Base-by-base conservation (phyloP, 2,113 vertebrate genomes). In the Sinocyclocheilus maitianheensis region DNA sequence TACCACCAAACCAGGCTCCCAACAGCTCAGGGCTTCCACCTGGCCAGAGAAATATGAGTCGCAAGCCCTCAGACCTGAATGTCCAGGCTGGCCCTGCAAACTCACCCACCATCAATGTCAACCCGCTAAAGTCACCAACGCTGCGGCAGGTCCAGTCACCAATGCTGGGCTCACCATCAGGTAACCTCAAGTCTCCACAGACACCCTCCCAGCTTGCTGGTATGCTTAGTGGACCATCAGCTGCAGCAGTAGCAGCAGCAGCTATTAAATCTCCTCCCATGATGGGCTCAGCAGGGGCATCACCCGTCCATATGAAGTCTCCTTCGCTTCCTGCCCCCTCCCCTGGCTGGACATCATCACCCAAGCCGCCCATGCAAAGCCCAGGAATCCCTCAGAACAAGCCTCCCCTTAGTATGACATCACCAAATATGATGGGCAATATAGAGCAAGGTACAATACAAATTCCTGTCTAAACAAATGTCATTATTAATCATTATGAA, bases 231-330 rank as follows among this genome's bases (percentile, higher is more conserved):
- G 97, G 97, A 84, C 96, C 97, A 76, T 94, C 96, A 81, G 97
- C 97, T 0, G 96, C 96, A 86, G 96, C 96, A 69, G 96, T 96
- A 0, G 96, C 96, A 87, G 96, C 96, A 81, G 93, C 96, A 77
- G 90, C 96, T 91, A 99, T 99, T 94, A 99, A 99, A 91, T 99
- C 98, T 85, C 97, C 98, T 0, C 97, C 98, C 13, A 96, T 99
- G 92, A 94, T 99, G 97, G 97, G 98, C 88, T 99, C 98, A 90
- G 98, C 98, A 92, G 98, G 97, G 91, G 97, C 98, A 90, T 99
- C 98, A 84, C 98, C 98, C 87, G 98, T 99, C 93, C 98, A 99
- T 94, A 97, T 99, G 96, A 98, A 99, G 94, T 99, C 98, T 89
- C 98, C 98, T 0, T 99, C 98, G 85, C 97, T 99, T 91, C 97